These are phyloP conservation scores for Bombyx huttoni DNA, from an alignment of 2,888 invertebrate genomes.

Conservation along the genomic window DNA sequence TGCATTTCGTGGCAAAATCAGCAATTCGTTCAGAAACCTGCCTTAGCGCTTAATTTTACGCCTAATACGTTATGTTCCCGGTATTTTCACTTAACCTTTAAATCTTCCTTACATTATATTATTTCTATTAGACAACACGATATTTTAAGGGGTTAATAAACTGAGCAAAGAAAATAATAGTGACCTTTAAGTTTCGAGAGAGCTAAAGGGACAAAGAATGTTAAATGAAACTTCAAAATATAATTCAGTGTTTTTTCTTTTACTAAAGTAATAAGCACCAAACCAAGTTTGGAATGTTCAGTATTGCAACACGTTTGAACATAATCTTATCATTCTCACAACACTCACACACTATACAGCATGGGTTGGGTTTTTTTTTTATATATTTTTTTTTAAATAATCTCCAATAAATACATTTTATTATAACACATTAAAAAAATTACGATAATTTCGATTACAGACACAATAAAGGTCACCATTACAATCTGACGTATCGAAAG, in stretches of 20 bases:
- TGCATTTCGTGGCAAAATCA: too few relatives aligned
- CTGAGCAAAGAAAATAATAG: conserved; percentile 23
- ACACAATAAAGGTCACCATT: conserved; percentile 67
- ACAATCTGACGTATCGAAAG: conserved; percentile 15
- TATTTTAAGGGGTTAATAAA: conserved; percentile 5
- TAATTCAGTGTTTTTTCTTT: conserved; percentile 44
- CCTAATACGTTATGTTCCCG: too few relatives aligned
- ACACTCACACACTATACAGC: conserved; percentile 19
- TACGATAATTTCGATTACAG: conserved; percentile 40
- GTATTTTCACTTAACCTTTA: too few relatives aligned
- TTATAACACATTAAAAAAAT: conserved; percentile 19
- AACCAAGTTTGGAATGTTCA: conserved; percentile 70
- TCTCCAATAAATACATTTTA: conserved; percentile 7
- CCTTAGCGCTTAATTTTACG: too few relatives aligned
- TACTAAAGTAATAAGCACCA: conserved; percentile 67
- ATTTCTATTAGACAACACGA: too few relatives aligned
- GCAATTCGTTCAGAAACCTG: too few relatives aligned
- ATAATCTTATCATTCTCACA: conserved; percentile 43
- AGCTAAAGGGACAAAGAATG: conserved; percentile 36
- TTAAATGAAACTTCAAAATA: conserved; percentile 52
- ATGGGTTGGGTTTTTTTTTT: conserved; percentile 16
- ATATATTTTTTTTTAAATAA: not conserved
- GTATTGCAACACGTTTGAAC: conserved; percentile 64
- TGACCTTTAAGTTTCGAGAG: conserved; percentile 55
- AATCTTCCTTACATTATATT: too few relatives aligned